A percentile compares a stretch with the other conserved stretches of the same genome.
phyloP scores from a whole-genome alignment of 2,888 invertebrate species.

The Mechanitis mazaeus region DNA sequence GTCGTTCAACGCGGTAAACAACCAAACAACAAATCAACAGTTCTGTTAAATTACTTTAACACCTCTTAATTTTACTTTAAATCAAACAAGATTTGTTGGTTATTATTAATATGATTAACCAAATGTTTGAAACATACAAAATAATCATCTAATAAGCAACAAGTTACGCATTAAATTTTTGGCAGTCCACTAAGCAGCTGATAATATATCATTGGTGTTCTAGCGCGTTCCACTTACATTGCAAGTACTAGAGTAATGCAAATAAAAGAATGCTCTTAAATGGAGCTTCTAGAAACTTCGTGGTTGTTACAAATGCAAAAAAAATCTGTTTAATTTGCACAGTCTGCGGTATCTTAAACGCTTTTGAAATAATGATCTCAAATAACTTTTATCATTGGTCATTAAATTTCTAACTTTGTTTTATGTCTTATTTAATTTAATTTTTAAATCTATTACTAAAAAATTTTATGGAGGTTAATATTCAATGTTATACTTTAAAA shows the following conservation, averaged over 20 bases:
- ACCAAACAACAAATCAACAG: no score
- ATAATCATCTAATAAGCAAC: conserved; percentile 25
- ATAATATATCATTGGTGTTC: conserved; percentile 24
- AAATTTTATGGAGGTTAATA: no score
- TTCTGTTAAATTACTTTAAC: no score
- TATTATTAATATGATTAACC: no score
- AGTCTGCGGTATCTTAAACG: not conserved
- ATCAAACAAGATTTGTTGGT: no score
- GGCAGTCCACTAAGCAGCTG: conserved; percentile 25
- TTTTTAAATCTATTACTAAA: no score
- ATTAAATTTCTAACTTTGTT: no score
- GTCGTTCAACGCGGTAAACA: no score
- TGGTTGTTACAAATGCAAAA: conserved; percentile 9
- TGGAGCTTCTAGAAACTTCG: conserved; percentile 14
- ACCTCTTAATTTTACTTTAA: no score
- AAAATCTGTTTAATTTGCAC: not conserved
- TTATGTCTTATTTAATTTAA: no score
- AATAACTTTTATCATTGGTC: not conserved
- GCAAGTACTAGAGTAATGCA: conserved; percentile 17
- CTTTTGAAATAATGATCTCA: not conserved
- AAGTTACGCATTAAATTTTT: conserved; percentile 30
- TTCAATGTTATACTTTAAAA: no score
- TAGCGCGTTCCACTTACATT: conserved; percentile 14
- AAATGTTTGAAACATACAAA: conserved; percentile 6
- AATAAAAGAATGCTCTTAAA: conserved; percentile 21